Base-by-base conservation (phyloP, 2,888 invertebrate genomes). In the Acrobasis repandana region DNA sequence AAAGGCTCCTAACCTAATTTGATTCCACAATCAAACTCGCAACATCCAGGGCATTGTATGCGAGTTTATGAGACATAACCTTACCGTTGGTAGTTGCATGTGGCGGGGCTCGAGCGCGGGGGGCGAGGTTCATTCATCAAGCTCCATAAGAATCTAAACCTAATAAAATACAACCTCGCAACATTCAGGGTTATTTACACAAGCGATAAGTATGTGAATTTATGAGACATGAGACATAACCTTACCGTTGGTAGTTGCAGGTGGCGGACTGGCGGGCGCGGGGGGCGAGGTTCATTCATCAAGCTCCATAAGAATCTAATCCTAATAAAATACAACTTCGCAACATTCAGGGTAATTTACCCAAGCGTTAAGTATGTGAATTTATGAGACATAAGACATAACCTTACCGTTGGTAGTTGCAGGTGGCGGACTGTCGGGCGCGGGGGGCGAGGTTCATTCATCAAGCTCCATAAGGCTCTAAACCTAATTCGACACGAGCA, bases 391-490 rank as follows among this genome's bases (percentile, higher is more conserved):
- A 56, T 63, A n/a, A 52, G 54, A 46, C 62, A 56, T 63, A n/a
- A n/a, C 43, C 43, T 43, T 43, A 28, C 28, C 63, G 61, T 67
- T 62, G 61, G 56, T 60, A 63, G 62, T 62, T 60, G 70, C 69
- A 70, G 74, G 69, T 67, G 59, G 69, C 67, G 58, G 65, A 36
- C 69, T 65, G 68, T 74, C 68, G 75, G 69, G 73, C 66, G 67
- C 67, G 76, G 69, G 74, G 67, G 68, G 73, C 63, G 54, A 18
- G 67, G 81, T 92, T 90, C 92, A 92, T 92, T 92, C 90, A 91
- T 91, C 90, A 90, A 85, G 84, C 83, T 85, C 83, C 89, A 88
- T 89, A 90, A 90, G 90, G 90, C 86, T 89, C 88, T 91, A 91
- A 90, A 88, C 91, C 89, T 91, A 91, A 91, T 90, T 92, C 91